Conservation (phyloP, 2,113 vertebrate genomes). For the Toxostoma redivivum region DNA sequence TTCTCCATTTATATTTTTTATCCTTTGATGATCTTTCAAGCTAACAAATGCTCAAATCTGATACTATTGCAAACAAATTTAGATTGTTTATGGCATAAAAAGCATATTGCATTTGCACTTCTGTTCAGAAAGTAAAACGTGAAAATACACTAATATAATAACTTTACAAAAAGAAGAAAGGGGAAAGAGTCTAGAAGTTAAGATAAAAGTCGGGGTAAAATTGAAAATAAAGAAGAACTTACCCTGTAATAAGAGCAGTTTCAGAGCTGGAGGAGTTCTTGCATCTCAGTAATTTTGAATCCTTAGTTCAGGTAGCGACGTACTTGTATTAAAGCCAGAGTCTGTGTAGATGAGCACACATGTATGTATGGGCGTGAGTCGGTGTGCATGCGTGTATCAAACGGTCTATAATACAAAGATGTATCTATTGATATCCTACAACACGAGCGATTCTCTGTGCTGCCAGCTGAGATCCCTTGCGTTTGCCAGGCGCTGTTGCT, state of each 20-base stretch:
- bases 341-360: neutral
- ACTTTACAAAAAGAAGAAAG: neutral
- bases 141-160: neutral
- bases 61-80: constrained; percentile 22
- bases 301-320: constrained; percentile 63
- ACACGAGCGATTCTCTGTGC: constrained; percentile 29
- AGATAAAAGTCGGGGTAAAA: neutral
- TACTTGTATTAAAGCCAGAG: constrained; percentile 50
- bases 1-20: constrained; percentile 16
- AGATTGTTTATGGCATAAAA: neutral
- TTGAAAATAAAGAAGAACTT: constrained; percentile 63
- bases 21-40: constrained; percentile 50
- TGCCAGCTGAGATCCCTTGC: constrained; percentile 61
- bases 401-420: neutral
- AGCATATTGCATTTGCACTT: constrained; percentile 30
- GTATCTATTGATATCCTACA: constrained; percentile 57
- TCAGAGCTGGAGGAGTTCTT: constrained; percentile 42
- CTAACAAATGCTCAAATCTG: constrained; percentile 37
- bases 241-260: constrained; percentile 64
- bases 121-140: constrained; percentile 36
- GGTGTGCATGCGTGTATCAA: neutral
- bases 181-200: neutral
- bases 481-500: constrained; percentile 59
- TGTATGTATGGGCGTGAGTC: neutral
- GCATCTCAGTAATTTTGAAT: constrained; percentile 40